Evolutionary conservation across 2,113 vertebrate genomes (phyloP), one percentile per base, ranked within the genome.

Genomic region (Sander vitreus): DNA sequence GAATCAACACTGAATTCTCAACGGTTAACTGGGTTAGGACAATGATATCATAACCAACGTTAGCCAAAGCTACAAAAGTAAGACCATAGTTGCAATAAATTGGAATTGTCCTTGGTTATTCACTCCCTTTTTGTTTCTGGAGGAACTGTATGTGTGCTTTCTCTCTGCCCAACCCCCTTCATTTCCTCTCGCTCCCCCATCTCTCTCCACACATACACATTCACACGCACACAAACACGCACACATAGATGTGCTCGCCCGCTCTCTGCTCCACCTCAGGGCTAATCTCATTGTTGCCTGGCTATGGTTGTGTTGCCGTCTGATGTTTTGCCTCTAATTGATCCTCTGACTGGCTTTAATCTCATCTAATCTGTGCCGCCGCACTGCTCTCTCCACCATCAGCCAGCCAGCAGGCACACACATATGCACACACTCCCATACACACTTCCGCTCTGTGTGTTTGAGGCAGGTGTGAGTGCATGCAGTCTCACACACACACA

Each of bases 251-350:
- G 60, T 81, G 73, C 69, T 63, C 27, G 53, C 86, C 66, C 14
- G 33, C 85, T 88, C 88, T 78, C 85, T 91, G 88, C 87, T 89
- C 87, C 89, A 93, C 91, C 91, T 92, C 80, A 10, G 86, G 82
- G 85, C 89, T 95, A 95, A 95, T 95, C 93, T 95, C 89, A 94
- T 95, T 95, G 94, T 94, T 80, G 83, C 92, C 92, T 91, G 85
- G 93, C 88, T 87, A 50, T 81, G 85, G 89, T 89, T 78, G 85
- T 93, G 93, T 95, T 92, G 88, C 93, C 65, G 90, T 94, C 93
- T 95, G 95, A 95, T 95, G 93, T 94, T 95, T 93, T 90, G 90
- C 91, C 91, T 95, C 95, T 96, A 96, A 96, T 95, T 96, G 95
- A 96, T 95, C 95, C 94, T 93, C 93, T 90, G 92, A 95, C 93